Base-by-base conservation (phyloP, 2,113 vertebrate genomes). In the Pterophyllum scalare region DNA sequence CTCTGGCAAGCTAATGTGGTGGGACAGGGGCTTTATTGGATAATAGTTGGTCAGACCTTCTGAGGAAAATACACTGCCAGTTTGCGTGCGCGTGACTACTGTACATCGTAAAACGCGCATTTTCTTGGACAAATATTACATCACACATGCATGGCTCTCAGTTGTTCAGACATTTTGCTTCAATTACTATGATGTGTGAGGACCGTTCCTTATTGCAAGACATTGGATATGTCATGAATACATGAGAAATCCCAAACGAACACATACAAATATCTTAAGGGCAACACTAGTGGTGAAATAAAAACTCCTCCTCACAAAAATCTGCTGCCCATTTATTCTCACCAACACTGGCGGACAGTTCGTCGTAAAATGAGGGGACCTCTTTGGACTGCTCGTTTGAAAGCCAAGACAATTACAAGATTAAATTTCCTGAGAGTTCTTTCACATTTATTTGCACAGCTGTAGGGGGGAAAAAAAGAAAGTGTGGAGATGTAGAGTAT, bases 1-100 rank as follows among this genome's bases (percentile, higher is more conserved):
- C 89, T 75, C 70, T 67, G 83, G 85, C 74, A 26, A 82, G 84
- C 79, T 96, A 95, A 96, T 93, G 33, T 88, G 86, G 72, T 65
- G 89, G 92, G 95, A 95, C 94, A 93, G 91, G 81, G 92, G 92
- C 93, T 93, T 94, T 93, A 89, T 85, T n/a, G 35, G 80, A 61
- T 70, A 77, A 62, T 82, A 87, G 91, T 62, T 59, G 54, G 54
- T 83, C 79, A 80, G 86, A 86, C 61, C 81, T 83, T 85, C 62
- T 22, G 81, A 87, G 79, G 85, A 52, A 77, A 77, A 81, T 62
- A 82, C 70, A 59, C 87, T 28, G 81, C 28, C 15, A 20, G 70
- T 62, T 88, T 79, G 78, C 78, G 40, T 81, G 80, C 3, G 52
- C 79, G 84, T 74, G 20, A 80, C 57, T 61, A 28, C 14, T 52